Evolutionary conservation across 2,888 invertebrate genomes (phyloP), one percentile per base, ranked within the genome.

Genomic region (Galerucella nymphaeae): DNA sequence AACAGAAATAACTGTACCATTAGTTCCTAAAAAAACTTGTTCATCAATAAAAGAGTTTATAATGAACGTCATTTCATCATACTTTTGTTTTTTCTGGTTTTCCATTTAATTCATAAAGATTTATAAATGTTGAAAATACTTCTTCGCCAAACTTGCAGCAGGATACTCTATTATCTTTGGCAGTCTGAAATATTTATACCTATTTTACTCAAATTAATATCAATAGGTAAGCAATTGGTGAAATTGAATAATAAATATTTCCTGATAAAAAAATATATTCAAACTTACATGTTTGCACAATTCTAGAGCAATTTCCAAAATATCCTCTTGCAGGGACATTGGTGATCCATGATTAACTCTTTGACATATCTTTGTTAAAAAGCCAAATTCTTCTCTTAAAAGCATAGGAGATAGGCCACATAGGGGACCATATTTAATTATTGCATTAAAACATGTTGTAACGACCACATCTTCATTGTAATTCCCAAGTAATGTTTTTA

Each of bases 1-100:
- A 90, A 81, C 5, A 88, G 78, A 20, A 89, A 83, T 76, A 89
- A 87, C 73, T 88, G 86, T 59, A 89, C 86, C 62, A 89, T 84
- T 66, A 86, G 83, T 45, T 82, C 78, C 85, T 86, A 73, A 57
- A 83, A 81, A 20, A 66, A 64, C 45, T n/a, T 72, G 20, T 13
- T n/a, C 13, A 64, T 48, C 58, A 16, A 48, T 58, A 66, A 3
- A 57, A 18, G 18, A 23, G 9, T 48, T 63, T 8, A n/a, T 18
- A 1, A 8, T 66, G n/a, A 30, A 41, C 2, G 1, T 18, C 2
- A 38, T 11, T 66, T 14, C 2, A 65, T 53, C 18, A 13, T 53
- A 81, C 81, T 74, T 83, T 84, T 62, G 83, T 75, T 71, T 72
- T 78, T 59, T 80, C 78, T 61, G 81, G 79, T 65, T 81, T 78